These are phyloP conservation scores for Trichogramma dendrolimi DNA, from an alignment of 2,888 invertebrate species.

Conservation along the genomic window DNA sequence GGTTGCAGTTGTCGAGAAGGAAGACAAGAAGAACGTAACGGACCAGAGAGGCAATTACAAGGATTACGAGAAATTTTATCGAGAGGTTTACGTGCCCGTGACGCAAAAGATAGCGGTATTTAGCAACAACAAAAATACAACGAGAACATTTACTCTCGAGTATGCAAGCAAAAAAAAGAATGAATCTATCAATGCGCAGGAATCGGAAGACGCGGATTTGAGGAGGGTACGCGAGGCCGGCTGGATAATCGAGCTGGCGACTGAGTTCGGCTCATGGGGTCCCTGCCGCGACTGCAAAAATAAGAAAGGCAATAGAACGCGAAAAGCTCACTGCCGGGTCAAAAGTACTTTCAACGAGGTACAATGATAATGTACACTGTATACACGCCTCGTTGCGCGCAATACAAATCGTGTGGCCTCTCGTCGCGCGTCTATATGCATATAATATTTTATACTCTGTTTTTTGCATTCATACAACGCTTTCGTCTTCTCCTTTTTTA, in stretches of 20 bases:
- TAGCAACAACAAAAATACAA: neutral
- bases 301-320: conserved; percentile 47
- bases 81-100: conserved; percentile 52
- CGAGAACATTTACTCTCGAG: neutral
- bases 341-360: conserved; percentile 42
- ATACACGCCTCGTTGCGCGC: too few species aligned
- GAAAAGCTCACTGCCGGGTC: conserved; percentile 55
- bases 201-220: conserved; percentile 51
- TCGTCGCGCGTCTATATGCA: neutral
- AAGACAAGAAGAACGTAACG: conserved; percentile 11
- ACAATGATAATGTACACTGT: neutral
- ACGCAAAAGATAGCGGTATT: conserved; percentile 51
- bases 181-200: conserved; percentile 28
- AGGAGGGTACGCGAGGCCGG: conserved; percentile 50
- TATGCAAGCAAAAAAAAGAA: neutral
- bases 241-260: conserved; percentile 52
- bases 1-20: conserved; percentile 36
- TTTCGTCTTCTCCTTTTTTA: neutral
- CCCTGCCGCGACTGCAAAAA: conserved; percentile 54
- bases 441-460: neutral
- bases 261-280: conserved; percentile 57
- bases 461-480: neutral
- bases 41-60: conserved; percentile 52
- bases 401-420: too few species aligned
- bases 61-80: conserved; percentile 55